phyloP scores from a whole-genome alignment of 2,797 vertebrate genomes.

The Stomatorhinus walkeri region DNA sequence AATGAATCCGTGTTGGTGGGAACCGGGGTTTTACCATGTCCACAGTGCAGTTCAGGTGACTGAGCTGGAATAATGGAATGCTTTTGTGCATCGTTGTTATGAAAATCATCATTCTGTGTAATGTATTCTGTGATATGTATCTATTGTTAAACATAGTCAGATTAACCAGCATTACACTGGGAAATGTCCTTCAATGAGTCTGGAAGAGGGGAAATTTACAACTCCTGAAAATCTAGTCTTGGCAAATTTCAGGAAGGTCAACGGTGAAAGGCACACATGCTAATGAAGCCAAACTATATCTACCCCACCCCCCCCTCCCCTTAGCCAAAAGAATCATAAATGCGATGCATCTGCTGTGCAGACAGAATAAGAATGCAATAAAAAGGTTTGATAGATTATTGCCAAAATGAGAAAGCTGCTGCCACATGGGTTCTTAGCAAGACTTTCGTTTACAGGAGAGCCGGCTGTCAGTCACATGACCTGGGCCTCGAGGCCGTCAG shows the following conservation, averaged over 20 bases:
- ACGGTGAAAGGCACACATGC: constrained; percentile 61
- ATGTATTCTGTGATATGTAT: neutral
- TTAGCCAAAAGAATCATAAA: neutral
- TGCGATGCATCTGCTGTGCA: constrained; percentile 44
- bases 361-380: constrained; percentile 1
- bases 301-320: constrained; percentile 30
- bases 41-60: neutral
- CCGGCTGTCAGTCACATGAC: constrained; percentile 32
- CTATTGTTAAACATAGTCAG: neutral
- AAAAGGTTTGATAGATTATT: constrained; percentile 6
- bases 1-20: neutral
- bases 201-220: neutral
- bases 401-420: constrained; percentile 5
- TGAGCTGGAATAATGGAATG: neutral
- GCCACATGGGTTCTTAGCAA: constrained; percentile 1
- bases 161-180: neutral
- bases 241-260: constrained; percentile 46
- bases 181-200: neutral
- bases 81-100: neutral
- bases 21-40: neutral
- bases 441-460: neutral
- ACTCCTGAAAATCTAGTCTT: constrained; percentile 31
- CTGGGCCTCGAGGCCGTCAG: neutral
- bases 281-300: constrained; percentile 47
- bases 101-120: neutral